phyloP scores from a whole-genome alignment of 1,140 invertebrate genomes.

The Atta texana region DNA sequence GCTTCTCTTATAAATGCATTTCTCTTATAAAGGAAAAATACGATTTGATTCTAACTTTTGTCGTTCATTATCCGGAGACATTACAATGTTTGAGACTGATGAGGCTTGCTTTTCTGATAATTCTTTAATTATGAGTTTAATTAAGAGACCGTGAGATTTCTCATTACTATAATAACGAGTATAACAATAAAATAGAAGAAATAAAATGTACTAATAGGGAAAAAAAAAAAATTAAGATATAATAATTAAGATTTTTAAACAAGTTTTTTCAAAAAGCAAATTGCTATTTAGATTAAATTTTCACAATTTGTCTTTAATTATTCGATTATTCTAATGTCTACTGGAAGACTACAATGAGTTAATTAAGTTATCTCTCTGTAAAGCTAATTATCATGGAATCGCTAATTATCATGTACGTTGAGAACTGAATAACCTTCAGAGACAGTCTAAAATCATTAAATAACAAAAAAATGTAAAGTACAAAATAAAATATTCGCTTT shows the following conservation, averaged over 20 bases:
- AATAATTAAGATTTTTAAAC: no score
- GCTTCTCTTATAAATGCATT: background rate
- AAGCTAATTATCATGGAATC: background rate
- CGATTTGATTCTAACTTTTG: background rate
- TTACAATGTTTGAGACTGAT: background rate
- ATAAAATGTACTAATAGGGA: background rate
- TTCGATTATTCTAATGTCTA: background rate
- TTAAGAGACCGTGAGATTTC: background rate
- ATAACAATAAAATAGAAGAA: background rate
- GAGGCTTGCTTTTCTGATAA: background rate
- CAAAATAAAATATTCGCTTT: background rate
- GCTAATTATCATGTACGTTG: background rate
- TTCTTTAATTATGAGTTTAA: constrained; percentile 6
- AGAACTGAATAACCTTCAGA: background rate
- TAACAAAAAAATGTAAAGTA: background rate
- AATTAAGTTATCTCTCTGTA: background rate
- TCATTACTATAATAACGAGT: background rate
- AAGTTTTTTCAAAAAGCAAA: background rate
- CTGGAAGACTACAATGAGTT: background rate
- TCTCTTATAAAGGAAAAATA: background rate
- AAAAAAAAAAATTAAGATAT: background rate
- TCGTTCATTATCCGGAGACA: background rate
- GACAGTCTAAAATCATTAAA: background rate
- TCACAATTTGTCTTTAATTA: background rate
- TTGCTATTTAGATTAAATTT: background rate